Percentiles rank a stretch among this genome's conserved stretches.
Evolutionary conservation across 2,888 invertebrate species (phyloP).

Genomic region (Ornithoptera alexandrae): DNA sequence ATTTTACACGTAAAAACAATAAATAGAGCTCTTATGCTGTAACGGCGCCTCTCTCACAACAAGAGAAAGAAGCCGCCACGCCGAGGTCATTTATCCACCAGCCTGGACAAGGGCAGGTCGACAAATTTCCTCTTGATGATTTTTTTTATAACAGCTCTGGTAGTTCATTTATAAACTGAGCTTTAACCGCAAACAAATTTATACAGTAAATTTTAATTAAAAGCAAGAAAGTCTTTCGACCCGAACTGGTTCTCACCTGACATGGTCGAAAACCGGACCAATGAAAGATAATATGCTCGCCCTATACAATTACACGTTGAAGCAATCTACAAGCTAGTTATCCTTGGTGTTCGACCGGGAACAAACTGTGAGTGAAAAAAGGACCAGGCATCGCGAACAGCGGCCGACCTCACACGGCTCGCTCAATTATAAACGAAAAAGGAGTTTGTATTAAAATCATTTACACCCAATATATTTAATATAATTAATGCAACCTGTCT

Average conservation of each 20-base stretch:
- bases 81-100: too few relatives aligned
- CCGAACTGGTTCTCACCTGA: conserved; percentile 18
- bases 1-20: too few relatives aligned
- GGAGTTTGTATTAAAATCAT: conserved; percentile 27
- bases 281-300: conserved; percentile 11
- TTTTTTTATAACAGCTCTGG: too few relatives aligned
- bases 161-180: too few relatives aligned
- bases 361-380: conserved; percentile 7
- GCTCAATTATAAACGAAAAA: conserved; percentile 14
- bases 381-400: background rate
- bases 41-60: too few relatives aligned
- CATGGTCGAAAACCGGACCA: conserved; percentile 19
- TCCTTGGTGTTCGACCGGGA: conserved; percentile 28
- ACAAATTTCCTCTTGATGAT: too few relatives aligned
- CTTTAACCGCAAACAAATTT: too few relatives aligned
- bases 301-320: conserved; percentile 20
- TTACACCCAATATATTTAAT: conserved; percentile 33
- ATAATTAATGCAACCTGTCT: background rate
- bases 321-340: conserved; percentile 15
- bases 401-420: conserved; percentile 18
- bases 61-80: too few relatives aligned
- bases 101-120: too few relatives aligned
- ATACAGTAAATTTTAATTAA: background rate
- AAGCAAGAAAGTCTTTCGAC: conserved; percentile 1
- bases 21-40: too few relatives aligned